Percentiles rank a stretch among this genome's conserved stretches.
These are phyloP conservation scores for Oedothorax gibbosus DNA, from an alignment of 1,140 invertebrate genomes.

Conservation along the genomic window DNA sequence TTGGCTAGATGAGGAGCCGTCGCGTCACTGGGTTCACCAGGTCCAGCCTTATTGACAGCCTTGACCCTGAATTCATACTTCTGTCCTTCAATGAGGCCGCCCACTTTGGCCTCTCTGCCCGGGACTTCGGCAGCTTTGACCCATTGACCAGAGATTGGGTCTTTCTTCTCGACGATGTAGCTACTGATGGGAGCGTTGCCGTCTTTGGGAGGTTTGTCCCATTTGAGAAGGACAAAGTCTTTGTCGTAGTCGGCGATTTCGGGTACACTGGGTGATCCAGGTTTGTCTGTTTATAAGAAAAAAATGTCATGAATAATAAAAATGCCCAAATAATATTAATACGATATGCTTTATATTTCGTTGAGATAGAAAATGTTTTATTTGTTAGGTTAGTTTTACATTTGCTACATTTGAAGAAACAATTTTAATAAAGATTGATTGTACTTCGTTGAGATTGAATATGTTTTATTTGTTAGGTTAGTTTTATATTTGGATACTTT, in stretches of 20 bases:
- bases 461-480: too few relatives aligned
- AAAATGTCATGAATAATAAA: background rate
- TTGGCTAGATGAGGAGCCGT: slow-evolving; percentile 54
- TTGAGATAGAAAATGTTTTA: too few relatives aligned
- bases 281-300: slow-evolving; percentile 76
- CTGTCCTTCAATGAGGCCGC: slow-evolving; percentile 87
- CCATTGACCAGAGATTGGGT: slow-evolving; percentile 89
- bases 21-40: slow-evolving; percentile 81
- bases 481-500: too few relatives aligned
- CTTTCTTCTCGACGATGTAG: slow-evolving; percentile 97
- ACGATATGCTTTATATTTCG: too few relatives aligned
- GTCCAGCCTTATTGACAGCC: slow-evolving; percentile 94
- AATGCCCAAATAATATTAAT: too few relatives aligned
- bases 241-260: slow-evolving; percentile 94
- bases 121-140: slow-evolving; percentile 78
- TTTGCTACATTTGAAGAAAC: too few relatives aligned
- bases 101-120: slow-evolving; percentile 84
- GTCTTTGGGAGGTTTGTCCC: slow-evolving; percentile 86
- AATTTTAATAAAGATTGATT: too few relatives aligned
- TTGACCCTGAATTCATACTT: slow-evolving; percentile 92
- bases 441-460: too few relatives aligned
- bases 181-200: slow-evolving; percentile 95
- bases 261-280: slow-evolving; percentile 89
- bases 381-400: too few relatives aligned
- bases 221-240: slow-evolving; percentile 80